A percentile compares a stretch with the other conserved stretches of the same genome.
These are phyloP conservation scores for Myopa tessellatipennis DNA, from an alignment of 2,888 invertebrate genomes.

Conservation along the genomic window DNA sequence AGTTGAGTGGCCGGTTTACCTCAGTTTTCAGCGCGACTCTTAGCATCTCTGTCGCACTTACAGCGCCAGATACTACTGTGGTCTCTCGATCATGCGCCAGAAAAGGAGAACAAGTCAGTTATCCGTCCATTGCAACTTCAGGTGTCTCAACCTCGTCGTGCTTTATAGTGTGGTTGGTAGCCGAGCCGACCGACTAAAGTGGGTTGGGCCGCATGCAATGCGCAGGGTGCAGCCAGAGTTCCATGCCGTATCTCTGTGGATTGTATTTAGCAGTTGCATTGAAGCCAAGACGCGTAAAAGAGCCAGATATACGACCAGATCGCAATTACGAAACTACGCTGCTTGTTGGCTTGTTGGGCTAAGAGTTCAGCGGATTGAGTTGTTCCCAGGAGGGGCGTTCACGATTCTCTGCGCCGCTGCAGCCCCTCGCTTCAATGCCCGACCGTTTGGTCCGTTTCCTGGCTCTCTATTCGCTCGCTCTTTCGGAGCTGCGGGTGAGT, in stretches of 20 bases:
- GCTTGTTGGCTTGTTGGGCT: too few relatives aligned
- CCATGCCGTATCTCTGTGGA: constrained; percentile 51
- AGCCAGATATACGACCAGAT: constrained; percentile 24
- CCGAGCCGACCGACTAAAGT: constrained; percentile 2
- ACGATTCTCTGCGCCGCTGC: constrained; percentile 4
- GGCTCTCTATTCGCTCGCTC: constrained; percentile 4
- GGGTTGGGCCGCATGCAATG: constrained; percentile 30
- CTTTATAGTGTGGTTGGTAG: constrained; percentile 8
- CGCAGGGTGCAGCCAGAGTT: neutral
- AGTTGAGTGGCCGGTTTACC: constrained; percentile 44
- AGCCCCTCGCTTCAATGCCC: neutral
- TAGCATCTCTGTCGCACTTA: constrained; percentile 16
- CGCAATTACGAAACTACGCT: too few relatives aligned
- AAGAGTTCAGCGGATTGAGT: constrained; percentile 2
- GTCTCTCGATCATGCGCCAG: constrained; percentile 33
- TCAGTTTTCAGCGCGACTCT: constrained; percentile 6
- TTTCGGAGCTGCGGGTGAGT: neutral
- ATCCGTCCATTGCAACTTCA: constrained; percentile 15
- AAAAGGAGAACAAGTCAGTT: constrained; percentile 25
- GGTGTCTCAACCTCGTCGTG: constrained; percentile 7
- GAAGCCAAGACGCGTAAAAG: constrained; percentile 6
- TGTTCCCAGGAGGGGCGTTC: constrained; percentile 24
- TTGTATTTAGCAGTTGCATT: constrained; percentile 55
- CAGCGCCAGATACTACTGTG: constrained; percentile 23
- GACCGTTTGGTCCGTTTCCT: neutral